These are phyloP conservation scores for Ophion obscuratus DNA, from an alignment of 2,888 invertebrate species.

Conservation along the genomic window DNA sequence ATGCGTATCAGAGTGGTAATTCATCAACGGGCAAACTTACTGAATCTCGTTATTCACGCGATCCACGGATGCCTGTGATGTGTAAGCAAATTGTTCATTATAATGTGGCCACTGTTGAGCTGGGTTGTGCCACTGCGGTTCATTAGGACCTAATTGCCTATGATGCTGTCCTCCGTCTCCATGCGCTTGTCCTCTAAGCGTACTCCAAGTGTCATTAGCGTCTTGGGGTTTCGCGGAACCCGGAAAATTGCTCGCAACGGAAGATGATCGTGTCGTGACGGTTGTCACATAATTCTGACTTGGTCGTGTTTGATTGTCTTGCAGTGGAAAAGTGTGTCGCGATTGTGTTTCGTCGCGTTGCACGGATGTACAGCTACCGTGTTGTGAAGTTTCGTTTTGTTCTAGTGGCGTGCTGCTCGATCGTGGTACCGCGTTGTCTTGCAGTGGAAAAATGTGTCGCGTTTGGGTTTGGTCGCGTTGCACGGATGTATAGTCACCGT, in stretches of 20 bases:
- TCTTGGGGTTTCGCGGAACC: background rate
- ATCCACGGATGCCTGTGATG: background rate
- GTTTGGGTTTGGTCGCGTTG: too few species aligned
- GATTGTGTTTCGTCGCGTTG: too few species aligned
- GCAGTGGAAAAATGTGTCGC: background rate
- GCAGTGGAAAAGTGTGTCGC: too few species aligned
- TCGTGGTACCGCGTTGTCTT: background rate
- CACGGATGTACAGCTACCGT: too few species aligned
- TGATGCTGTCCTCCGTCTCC: background rate
- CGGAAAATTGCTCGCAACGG: background rate
- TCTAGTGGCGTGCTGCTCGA: background rate
- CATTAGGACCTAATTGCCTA: constrained; percentile 51
- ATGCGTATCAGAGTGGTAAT: too few species aligned
- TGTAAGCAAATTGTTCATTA: constrained; percentile 57
- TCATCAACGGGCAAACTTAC: background rate
- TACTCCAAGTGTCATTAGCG: constrained; percentile 23
- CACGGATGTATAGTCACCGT: too few species aligned
- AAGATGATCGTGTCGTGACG: too few species aligned
- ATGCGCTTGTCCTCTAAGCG: constrained; percentile 61
- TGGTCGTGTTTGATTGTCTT: too few species aligned
- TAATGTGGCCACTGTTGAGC: constrained; percentile 76
- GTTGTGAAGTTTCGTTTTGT: background rate
- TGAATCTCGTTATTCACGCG: background rate
- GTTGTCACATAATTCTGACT: too few species aligned
- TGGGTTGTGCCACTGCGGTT: constrained; percentile 74